A percentile compares a stretch with the other conserved stretches of the same genome.
These are phyloP conservation scores for Zenarchopterus dispar DNA, from an alignment of 2,797 vertebrate genomes.

Conservation along the genomic window DNA sequence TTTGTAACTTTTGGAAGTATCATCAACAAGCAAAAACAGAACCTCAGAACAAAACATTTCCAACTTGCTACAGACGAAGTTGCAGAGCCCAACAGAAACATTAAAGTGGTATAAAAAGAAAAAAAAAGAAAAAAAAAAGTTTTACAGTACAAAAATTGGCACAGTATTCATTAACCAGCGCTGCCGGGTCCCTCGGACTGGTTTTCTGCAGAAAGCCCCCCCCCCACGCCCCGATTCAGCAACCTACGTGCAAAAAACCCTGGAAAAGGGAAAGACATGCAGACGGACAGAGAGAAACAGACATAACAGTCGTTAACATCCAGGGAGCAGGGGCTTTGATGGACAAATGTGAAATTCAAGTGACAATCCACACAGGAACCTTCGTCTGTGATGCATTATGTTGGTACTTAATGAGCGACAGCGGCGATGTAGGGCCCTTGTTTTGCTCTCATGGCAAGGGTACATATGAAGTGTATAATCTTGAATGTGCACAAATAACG, in stretches of 20 bases:
- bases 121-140: conserved; percentile 27
- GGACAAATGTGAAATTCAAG: conserved; percentile 74
- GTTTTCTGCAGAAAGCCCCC: conserved; percentile 40
- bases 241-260: conserved; percentile 85
- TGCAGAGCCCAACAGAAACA: conserved; percentile 76
- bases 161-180: conserved; percentile 82
- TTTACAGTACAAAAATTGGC: conserved; percentile 83
- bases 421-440: conserved; percentile 67
- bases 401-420: conserved; percentile 64
- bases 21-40: conserved; percentile 72
- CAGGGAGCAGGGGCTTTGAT: conserved; percentile 59
- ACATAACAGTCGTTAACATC: conserved; percentile 69
- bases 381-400: conserved; percentile 70
- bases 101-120: conserved; percentile 66
- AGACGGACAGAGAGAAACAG: conserved; percentile 51
- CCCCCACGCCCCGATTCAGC: conserved; percentile 17
- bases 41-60: conserved; percentile 74
- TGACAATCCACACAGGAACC: conserved; percentile 71
- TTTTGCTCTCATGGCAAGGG: conserved; percentile 62
- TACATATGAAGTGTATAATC: conserved; percentile 73
- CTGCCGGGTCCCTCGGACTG: conserved; percentile 48
- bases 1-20: conserved; percentile 73
- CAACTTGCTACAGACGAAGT: conserved; percentile 78
- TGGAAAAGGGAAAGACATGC: conserved; percentile 58
- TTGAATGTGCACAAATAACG: conserved; percentile 67